A percentile compares a stretch with the other conserved stretches of the same genome.
phyloP scores from a whole-genome alignment of 2,888 invertebrate species.

The Phaonia tiefii region DNA sequence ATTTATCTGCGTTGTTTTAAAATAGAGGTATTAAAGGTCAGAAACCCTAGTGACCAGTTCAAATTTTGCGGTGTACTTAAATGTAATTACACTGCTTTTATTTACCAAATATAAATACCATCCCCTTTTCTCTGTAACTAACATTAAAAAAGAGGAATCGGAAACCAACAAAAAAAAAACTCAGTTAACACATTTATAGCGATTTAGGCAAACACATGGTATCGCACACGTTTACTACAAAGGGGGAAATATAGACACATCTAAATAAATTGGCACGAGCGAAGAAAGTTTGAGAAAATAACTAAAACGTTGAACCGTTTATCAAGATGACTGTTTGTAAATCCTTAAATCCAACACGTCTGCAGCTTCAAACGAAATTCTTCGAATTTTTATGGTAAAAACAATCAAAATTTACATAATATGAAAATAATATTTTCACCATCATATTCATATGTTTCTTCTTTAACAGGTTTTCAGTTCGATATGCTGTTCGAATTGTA shows the following conservation, averaged over 20 bases:
- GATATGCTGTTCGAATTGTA: too few relatives aligned
- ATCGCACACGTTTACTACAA: neutral
- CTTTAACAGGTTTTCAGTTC: neutral
- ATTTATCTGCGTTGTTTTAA: too few relatives aligned
- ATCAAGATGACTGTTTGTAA: conserved; percentile 4
- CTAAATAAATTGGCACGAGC: conserved; percentile 21
- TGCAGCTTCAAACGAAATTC: neutral
- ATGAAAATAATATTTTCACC: conserved; percentile 76
- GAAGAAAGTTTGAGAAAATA: conserved; percentile 16
- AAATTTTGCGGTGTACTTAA: too few relatives aligned
- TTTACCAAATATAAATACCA: too few relatives aligned
- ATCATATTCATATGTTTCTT: conserved; percentile 50
- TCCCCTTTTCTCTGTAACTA: too few relatives aligned
- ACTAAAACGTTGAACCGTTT: conserved; percentile 12
- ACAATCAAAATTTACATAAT: conserved; percentile 78
- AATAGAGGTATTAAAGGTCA: too few relatives aligned
- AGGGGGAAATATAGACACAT: conserved; percentile 7
- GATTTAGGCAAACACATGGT: neutral
- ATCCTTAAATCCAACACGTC: conserved; percentile 25
- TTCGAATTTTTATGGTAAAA: conserved; percentile 67
- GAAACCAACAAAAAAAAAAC: too few relatives aligned
- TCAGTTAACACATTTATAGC: neutral
- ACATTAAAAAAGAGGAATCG: too few relatives aligned
- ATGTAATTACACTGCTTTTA: too few relatives aligned
- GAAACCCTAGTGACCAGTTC: too few relatives aligned